Conservation (phyloP, 1,140 invertebrate species). For the Drosophila sproati region DNA sequence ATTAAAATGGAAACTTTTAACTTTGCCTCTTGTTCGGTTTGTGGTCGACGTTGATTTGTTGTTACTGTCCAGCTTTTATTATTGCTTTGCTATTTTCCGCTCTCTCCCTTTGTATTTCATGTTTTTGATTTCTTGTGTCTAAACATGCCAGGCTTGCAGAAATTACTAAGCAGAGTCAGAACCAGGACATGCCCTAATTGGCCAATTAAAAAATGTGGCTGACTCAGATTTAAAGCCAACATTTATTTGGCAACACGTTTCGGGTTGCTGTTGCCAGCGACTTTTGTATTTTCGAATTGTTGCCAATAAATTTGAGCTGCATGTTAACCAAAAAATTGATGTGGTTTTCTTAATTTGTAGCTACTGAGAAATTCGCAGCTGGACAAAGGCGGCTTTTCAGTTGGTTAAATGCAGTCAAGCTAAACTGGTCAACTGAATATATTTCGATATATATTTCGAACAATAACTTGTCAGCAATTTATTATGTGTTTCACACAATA, state of each 20-base stretch:
- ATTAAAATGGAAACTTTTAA: constrained; percentile 69
- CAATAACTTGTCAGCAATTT: too few relatives aligned
- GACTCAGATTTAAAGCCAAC: constrained; percentile 43
- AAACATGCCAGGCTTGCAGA: constrained; percentile 69
- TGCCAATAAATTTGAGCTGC: constrained; percentile 28
- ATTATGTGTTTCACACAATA: too few relatives aligned
- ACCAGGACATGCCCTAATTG: constrained; percentile 57
- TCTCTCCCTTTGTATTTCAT: constrained; percentile 39
- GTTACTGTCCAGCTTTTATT: constrained; percentile 6
- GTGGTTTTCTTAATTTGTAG: neutral
- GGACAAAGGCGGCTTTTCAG: neutral
- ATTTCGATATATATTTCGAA: too few relatives aligned
- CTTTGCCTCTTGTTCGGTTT: constrained; percentile 50
- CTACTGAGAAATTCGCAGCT: neutral
- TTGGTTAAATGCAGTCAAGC: neutral
- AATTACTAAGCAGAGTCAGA: constrained; percentile 59
- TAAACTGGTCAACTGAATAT: too few relatives aligned
- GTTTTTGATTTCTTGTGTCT: constrained; percentile 67
- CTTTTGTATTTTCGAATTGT: constrained; percentile 36
- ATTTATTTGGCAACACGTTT: constrained; percentile 43
- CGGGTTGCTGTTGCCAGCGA: neutral
- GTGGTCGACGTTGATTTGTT: constrained; percentile 41
- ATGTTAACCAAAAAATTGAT: neutral
- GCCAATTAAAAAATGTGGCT: constrained; percentile 75
- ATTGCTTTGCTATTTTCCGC: constrained; percentile 17